Evolutionary conservation across 2,113 vertebrate species (phyloP).

Genomic region (Daboia siamensis): DNA sequence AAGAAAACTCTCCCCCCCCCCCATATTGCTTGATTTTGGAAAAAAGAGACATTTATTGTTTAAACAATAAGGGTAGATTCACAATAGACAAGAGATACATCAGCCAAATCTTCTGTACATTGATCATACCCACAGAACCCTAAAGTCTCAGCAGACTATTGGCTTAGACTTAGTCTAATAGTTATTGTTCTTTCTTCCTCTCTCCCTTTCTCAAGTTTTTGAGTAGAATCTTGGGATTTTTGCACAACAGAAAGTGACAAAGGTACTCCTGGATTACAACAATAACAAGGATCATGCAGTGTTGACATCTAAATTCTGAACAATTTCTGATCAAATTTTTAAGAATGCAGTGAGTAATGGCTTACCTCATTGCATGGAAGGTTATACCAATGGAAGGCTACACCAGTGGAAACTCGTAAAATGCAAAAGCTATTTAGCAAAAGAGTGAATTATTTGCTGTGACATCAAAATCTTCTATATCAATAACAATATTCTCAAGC

Average conservation of each 20-base stretch:
- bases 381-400: not conserved
- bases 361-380: not conserved
- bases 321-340: not conserved
- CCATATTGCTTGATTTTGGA: not conserved
- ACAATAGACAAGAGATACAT: slow-evolving; percentile 15
- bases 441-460: not conserved
- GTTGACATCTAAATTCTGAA: not conserved
- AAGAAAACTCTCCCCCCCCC: not conserved
- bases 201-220: not conserved
- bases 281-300: not conserved
- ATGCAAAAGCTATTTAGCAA: not conserved
- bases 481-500: not conserved
- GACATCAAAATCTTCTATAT: not conserved
- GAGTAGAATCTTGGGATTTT: not conserved
- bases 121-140: slow-evolving; percentile 27
- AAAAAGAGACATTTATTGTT: not conserved
- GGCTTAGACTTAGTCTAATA: not conserved
- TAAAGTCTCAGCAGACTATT: slow-evolving; percentile 36
- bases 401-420: not conserved
- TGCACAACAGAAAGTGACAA: not conserved
- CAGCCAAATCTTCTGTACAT: not conserved
- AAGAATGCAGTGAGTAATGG: not conserved
- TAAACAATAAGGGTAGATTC: slow-evolving; percentile 33
- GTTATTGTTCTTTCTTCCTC: not conserved
- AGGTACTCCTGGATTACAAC: not conserved